Evolutionary conservation across 2,888 invertebrate species (phyloP), one percentile per base, ranked within the genome.

Genomic region (Microctonus hyperodae): DNA sequence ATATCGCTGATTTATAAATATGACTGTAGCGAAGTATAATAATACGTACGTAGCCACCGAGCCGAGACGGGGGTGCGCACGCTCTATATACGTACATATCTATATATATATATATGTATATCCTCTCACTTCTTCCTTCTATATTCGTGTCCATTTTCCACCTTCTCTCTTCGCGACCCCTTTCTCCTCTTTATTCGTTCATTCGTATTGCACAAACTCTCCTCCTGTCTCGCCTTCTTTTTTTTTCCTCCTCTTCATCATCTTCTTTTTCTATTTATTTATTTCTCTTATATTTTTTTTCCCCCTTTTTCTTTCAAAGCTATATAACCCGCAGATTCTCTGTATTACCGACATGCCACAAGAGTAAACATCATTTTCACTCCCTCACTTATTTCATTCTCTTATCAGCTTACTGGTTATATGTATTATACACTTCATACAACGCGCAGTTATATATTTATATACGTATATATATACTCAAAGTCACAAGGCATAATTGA

Each of bases 1-100:
- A 81, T 84, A 84, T 84, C 80, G 84, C 80, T 85, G 85, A 85
- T 85, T 85, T 85, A 85, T 85, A 85, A 85, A 85, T 85, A 85
- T 84, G 84, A 84, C 83, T 84, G 83, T 81, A 82, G 82, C 81
- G 79, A 83, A 81, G 83, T 83, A 84, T 84, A 84, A 84, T 83
- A 83, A 83, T 83, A 82, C 81, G 78, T 79, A 80, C 75, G 78
- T 78, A 79, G 76, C 75, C 78, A 78, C 76, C 78, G 75, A 78
- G 75, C 74, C 76, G 75, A 75, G 76, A 74, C 77, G 72, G 69
- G 67, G 59, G 64, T 35, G 56, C 69, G 31, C 64, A 51, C 66
- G 56, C 61, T 59, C 67, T 51, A n/a, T n/a, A n/a, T n/a, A n/a
- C n/a, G n/a, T n/a, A n/a, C n/a, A n/a, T n/a, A n/a, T n/a, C n/a